phyloP scores from a whole-genome alignment of 2,797 vertebrate species.

The Molothrus aeneus region DNA sequence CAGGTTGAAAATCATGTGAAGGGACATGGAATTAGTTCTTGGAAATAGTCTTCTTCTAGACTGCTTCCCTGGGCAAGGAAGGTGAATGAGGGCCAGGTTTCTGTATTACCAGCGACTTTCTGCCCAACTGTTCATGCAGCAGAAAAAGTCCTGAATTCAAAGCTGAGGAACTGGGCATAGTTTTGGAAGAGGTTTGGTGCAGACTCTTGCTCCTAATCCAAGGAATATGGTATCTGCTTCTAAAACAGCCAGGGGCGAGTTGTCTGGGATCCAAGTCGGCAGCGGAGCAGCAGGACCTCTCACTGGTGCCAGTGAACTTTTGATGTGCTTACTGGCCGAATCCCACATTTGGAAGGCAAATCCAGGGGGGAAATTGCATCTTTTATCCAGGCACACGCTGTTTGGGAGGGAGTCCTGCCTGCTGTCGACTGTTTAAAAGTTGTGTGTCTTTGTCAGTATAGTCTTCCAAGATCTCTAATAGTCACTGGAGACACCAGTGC shows the following conservation, averaged over 20 bases:
- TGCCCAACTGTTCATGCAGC: neutral
- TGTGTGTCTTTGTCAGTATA: neutral
- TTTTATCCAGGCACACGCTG: neutral
- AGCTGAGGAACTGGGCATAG: neutral
- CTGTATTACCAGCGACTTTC: neutral
- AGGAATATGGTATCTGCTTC: conserved; percentile 1
- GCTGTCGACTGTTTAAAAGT: neutral
- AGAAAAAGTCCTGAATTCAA: neutral
- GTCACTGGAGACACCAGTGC: neutral
- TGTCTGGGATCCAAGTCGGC: neutral
- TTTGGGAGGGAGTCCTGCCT: neutral
- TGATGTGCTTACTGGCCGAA: neutral
- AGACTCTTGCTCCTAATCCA: conserved; percentile 6
- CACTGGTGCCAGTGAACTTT: conserved; percentile 22
- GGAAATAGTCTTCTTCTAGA: neutral
- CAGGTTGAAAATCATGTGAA: neutral
- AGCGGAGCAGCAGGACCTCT: conserved; percentile 25
- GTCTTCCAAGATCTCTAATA: neutral
- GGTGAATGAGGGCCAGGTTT: neutral
- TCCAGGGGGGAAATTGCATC: conserved; percentile 8
- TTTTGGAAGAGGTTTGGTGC: neutral
- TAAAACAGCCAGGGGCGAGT: conserved; percentile 8
- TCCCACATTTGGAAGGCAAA: conserved; percentile 34
- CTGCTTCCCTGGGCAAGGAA: neutral
- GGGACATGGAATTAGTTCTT: neutral